phyloP scores from a whole-genome alignment of 2,113 vertebrate genomes.

The Hypocryptadius cinnamomeus region DNA sequence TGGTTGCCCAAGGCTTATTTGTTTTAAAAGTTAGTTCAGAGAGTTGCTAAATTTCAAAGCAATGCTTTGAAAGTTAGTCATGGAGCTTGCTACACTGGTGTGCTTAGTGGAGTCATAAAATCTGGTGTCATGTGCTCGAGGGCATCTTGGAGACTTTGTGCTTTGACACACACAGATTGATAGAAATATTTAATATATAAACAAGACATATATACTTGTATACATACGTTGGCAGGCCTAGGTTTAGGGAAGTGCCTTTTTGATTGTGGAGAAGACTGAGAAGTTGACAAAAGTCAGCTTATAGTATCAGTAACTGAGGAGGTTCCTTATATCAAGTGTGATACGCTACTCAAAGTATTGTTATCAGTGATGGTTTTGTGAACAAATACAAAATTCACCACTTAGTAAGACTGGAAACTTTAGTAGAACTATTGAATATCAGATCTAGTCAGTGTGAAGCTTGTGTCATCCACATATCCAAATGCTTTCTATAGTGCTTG shows the following conservation, averaged over 20 bases:
- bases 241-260: background rate
- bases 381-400: background rate
- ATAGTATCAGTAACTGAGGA: background rate
- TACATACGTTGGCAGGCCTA: background rate
- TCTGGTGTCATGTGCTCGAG: background rate
- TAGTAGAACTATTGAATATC: background rate
- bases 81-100: background rate
- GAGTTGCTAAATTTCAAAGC: background rate
- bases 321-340: background rate
- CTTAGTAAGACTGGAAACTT: background rate
- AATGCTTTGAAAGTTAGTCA: background rate
- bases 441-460: background rate
- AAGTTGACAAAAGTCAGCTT: background rate
- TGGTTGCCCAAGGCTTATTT: background rate
- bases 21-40: background rate
- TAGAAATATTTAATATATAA: background rate
- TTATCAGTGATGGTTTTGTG: background rate
- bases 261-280: background rate
- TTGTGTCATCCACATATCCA: background rate
- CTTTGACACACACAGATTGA: background rate
- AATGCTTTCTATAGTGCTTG: background rate
- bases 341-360: fast-evolving
- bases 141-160: background rate
- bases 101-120: background rate
- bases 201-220: background rate